Evolutionary conservation across 2,888 invertebrate species (phyloP), one percentile per base, ranked within the genome.

Genomic region (Sussaba pulchella): DNA sequence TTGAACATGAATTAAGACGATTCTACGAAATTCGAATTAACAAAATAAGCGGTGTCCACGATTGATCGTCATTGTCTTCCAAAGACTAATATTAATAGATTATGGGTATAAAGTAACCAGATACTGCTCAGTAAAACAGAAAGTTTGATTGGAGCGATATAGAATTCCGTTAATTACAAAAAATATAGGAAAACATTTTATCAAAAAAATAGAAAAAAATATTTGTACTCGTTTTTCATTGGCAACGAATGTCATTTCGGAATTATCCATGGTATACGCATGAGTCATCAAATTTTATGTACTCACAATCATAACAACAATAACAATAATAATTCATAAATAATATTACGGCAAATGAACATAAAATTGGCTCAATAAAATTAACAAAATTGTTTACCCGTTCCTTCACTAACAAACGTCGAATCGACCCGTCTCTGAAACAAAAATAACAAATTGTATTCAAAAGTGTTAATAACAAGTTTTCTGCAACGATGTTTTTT

Each of bases 281-380:
- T 12, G 52, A 52, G 12, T 52, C 52, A 52, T 52, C 52, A n/a
- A 52, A 52, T 26, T 52, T 26, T 47, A 26, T 67, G 66, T 67
- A 67, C 8, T 67, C 66, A 14, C 52, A 52, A 24, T 14, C 39
- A 54, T 67, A 24, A 54, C 36, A 54, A 41, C 19, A 54, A 54
- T 50, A 19, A 39, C 24, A 67, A 67, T 36, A 21, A 52, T n/a
- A 10, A 41, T 41, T 52, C 36, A 39, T 21, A 39, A 67, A 50
- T 41, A 54, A 67, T 50, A 54, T 39, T 24, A 39, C 9, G 14
- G 24, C 67, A 17, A 41, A 19, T 41, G 3, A 52, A 39, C 2
- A 24, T 21, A 24, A 26, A 24, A 39, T 39, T 54, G 41, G 52
- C 17, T 41, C 41, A 41, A 54, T 61, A 54, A 50, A 52, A 24